Evolutionary conservation across 1,140 invertebrate genomes (phyloP).

Genomic region (Apis dorsata): DNA sequence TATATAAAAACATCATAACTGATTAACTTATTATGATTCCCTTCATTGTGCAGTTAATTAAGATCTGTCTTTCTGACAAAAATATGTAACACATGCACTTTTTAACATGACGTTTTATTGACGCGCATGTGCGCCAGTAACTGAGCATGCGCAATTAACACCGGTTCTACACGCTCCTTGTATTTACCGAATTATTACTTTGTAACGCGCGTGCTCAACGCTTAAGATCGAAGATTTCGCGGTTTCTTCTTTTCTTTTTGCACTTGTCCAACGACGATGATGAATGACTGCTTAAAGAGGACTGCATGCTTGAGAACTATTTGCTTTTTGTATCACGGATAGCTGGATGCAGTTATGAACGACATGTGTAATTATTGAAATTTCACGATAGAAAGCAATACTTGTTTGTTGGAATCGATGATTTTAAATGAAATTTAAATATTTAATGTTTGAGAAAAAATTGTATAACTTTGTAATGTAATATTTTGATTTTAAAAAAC

Average conservation of each 20-base stretch:
- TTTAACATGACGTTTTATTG: background rate
- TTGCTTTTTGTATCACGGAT: background rate
- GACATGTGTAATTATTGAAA: background rate
- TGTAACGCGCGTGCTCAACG: background rate
- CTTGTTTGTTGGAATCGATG: background rate
- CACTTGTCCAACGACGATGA: slow-evolving; percentile 4
- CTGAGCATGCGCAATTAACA: slow-evolving; percentile 10
- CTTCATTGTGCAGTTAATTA: background rate
- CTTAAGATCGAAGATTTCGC: slow-evolving; percentile 4
- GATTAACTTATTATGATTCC: slow-evolving; percentile 28
- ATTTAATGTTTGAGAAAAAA: too few species aligned
- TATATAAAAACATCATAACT: background rate
- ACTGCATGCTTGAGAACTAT: background rate
- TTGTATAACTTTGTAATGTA: too few species aligned
- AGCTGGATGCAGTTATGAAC: background rate
- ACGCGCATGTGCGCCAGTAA: background rate
- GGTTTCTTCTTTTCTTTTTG: slow-evolving; percentile 12
- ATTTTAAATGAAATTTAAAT: background rate
- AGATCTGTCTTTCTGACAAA: background rate
- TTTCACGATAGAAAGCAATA: background rate
- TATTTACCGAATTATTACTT: slow-evolving; percentile 33
- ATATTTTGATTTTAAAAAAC: too few species aligned
- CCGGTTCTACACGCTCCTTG: background rate
- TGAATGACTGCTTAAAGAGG: background rate
- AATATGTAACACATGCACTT: background rate